Conservation (phyloP, 1,140 invertebrate genomes). For the Uloborus diversus region DNA sequence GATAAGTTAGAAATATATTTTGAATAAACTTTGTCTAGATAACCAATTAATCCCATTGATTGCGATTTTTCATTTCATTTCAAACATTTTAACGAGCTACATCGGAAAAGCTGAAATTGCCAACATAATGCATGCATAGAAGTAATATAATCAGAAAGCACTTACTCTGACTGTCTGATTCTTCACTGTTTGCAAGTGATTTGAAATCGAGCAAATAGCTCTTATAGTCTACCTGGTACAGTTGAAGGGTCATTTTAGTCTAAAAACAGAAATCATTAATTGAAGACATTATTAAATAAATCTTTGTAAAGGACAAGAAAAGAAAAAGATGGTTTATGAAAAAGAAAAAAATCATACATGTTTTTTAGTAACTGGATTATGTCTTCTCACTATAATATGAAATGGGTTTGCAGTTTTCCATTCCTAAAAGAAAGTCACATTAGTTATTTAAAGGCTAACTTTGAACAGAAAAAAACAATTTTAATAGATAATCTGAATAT, state of each 20-base stretch:
- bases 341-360: slow-evolving; percentile 28
- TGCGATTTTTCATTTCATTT: too few species aligned
- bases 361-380: slow-evolving; percentile 80
- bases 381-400: slow-evolving; percentile 87
- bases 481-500: background rate
- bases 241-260: slow-evolving; percentile 96
- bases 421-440: slow-evolving; percentile 71
- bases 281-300: background rate
- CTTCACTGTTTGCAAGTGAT: slow-evolving; percentile 60
- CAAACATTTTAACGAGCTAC: too few species aligned
- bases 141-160: background rate
- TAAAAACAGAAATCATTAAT: slow-evolving; percentile 58
- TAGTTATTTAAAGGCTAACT: background rate
- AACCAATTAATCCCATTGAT: too few species aligned
- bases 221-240: slow-evolving; percentile 99
- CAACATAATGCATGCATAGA: too few species aligned
- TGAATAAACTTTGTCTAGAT: too few species aligned
- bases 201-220: slow-evolving; percentile 98
- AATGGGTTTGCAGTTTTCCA: slow-evolving; percentile 97
- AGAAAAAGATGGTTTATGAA: background rate
- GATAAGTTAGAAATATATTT: too few species aligned
- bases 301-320: background rate
- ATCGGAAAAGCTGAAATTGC: too few species aligned
- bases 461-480: slow-evolving; percentile 52
- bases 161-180: slow-evolving; percentile 43